These are phyloP conservation scores for Lutjanus campechanus DNA, from an alignment of 2,797 vertebrate genomes.

Conservation along the genomic window DNA sequence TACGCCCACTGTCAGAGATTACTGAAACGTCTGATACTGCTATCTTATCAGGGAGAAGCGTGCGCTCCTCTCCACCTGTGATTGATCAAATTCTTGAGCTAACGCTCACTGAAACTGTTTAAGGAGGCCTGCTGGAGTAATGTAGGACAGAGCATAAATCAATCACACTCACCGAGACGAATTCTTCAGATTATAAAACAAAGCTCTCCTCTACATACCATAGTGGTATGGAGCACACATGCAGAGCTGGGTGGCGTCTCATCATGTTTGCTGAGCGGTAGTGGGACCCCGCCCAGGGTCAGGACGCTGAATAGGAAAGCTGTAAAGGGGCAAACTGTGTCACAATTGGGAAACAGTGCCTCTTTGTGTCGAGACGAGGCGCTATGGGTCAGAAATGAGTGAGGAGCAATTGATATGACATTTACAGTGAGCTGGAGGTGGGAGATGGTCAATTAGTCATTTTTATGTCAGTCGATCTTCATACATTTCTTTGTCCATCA, in stretches of 20 bases:
- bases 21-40: neutral
- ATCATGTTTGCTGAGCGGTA: slow-evolving; percentile 63
- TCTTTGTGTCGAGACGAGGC: slow-evolving; percentile 49
- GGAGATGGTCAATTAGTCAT: slow-evolving; percentile 38
- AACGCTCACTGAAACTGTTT: slow-evolving; percentile 24
- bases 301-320: slow-evolving; percentile 37
- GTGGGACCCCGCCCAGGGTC: slow-evolving; percentile 62
- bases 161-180: slow-evolving; percentile 4
- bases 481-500: slow-evolving; percentile 34
- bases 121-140: neutral
- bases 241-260: slow-evolving; percentile 10
- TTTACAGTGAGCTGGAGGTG: slow-evolving; percentile 20
- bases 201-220: slow-evolving; percentile 28
- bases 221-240: slow-evolving; percentile 5
- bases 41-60: slow-evolving; percentile 17
- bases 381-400: slow-evolving; percentile 14
- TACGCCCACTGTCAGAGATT: neutral
- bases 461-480: slow-evolving; percentile 25
- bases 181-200: slow-evolving; percentile 38
- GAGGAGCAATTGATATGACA: slow-evolving; percentile 52
- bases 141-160: slow-evolving; percentile 39
- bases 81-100: slow-evolving; percentile 34
- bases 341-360: slow-evolving; percentile 58
- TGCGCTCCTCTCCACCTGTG: neutral
- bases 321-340: slow-evolving; percentile 18